Percentiles rank a stretch among this genome's conserved stretches.
phyloP scores from a whole-genome alignment of 1,140 invertebrate genomes.

The Trachymyrmex cornetzi region DNA sequence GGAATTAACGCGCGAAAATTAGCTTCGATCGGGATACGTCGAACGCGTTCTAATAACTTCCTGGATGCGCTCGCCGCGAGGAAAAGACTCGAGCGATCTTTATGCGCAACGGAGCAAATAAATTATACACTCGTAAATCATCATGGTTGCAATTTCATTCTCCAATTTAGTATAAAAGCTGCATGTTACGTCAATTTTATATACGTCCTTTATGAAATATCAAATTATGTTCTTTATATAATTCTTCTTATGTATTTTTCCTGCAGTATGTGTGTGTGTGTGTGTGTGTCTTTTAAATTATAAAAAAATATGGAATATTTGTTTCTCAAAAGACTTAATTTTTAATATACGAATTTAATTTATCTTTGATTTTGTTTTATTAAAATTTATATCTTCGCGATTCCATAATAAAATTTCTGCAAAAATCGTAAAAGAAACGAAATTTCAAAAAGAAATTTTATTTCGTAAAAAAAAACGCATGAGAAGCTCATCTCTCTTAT shows the following conservation, averaged over 20 bases:
- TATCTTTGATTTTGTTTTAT: not conserved
- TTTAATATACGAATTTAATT: constrained; percentile 11
- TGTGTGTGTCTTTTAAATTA: not conserved
- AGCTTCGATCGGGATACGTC: constrained; percentile 3
- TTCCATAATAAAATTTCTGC: not conserved
- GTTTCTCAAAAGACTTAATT: not conserved
- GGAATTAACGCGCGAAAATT: constrained; percentile 54
- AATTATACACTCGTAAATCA: constrained; percentile 58
- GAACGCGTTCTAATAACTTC: constrained; percentile 37
- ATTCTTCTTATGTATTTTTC: not conserved
- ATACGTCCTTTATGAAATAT: constrained; percentile 47
- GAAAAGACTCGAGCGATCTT: not conserved
- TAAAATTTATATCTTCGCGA: not conserved
- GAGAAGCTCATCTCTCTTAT: not conserved
- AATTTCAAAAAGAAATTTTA: not conserved
- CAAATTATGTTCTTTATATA: constrained; percentile 33
- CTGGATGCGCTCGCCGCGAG: not conserved
- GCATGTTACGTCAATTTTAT: constrained; percentile 45
- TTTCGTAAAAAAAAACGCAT: not conserved
- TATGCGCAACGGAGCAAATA: not conserved
- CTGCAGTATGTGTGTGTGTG: not conserved
- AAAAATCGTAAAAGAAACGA: not conserved
- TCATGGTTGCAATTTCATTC: constrained; percentile 52
- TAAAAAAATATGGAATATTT: not conserved
- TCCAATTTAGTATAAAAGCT: constrained; percentile 48